Base-by-base conservation (phyloP, 2,888 invertebrate genomes). In the Diarsia rubi region DNA sequence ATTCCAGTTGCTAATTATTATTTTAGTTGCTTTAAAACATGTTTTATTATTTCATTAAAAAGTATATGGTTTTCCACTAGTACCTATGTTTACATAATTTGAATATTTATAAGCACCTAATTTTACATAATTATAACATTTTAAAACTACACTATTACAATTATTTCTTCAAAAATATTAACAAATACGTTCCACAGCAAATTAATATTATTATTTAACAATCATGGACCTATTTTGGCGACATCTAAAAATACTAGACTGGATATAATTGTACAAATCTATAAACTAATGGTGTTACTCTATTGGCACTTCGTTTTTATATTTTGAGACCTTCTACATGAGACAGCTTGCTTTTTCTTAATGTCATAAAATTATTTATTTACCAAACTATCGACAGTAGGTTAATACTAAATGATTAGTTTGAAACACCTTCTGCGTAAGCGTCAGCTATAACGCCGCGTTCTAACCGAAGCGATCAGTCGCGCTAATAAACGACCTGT, bases 271-370 rank as follows among this genome's bases (percentile, higher is more conserved):
- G 31, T 84, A 82, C 24, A 87, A 71, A 81, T 82, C 70, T 80
- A 79, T 65, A 71, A 74, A 78, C 89, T 93, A 93, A 81, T 94
- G 93, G 93, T 93, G 93, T 93, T 92, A 90, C 75, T 75, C 91
- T 93, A 91, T 95, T 95, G 95, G 95, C 95, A 95, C 95, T 93
- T 94, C 86, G 89, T 91, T 91, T 74, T 72, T 54, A 5, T 31
- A 37, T 63, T 57, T 54, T 79, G 49, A 3, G 16, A 31, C 37
- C 54, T 67, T 11, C 52, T 82, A 60, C 9, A 49, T 60, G 19
- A 54, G 60, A 72, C 52, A 47, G 45, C 24, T 44, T 59, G 19
- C 9, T 62, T 19, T 27, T 77, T 52, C 5, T 49, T 47, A 31
- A n/a, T 49, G 49, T 77, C 24, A 77, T 9, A 75, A 69, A 78